These are phyloP conservation scores for Engraulis encrasicolus DNA, from an alignment of 2,113 vertebrate genomes.

Conservation along the genomic window DNA sequence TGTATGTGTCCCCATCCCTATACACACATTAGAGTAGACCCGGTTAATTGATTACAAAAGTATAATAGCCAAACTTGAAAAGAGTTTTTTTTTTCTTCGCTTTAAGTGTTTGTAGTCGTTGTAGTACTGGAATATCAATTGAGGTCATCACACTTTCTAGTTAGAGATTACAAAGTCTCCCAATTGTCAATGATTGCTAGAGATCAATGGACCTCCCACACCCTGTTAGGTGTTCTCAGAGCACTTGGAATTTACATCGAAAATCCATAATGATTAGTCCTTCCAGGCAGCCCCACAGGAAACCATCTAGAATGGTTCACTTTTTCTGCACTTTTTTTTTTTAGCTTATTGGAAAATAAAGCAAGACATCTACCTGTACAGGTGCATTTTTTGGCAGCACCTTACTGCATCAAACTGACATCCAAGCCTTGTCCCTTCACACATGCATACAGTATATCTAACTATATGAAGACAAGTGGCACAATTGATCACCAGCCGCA, in stretches of 20 bases:
- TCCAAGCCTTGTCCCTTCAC: constrained; percentile 63
- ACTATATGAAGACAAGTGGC: constrained; percentile 32
- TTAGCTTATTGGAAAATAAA: background rate
- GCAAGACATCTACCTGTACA: background rate
- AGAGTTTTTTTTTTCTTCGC: background rate
- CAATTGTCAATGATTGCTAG: background rate
- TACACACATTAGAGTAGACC: background rate
- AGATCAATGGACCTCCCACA: background rate
- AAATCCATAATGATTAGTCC: background rate
- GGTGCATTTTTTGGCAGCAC: background rate
- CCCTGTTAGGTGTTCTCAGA: background rate
- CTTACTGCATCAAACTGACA: constrained; percentile 79
- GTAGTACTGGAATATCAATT: background rate
- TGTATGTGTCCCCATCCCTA: background rate
- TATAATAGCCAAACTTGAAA: background rate
- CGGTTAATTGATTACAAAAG: background rate
- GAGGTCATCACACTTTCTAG: background rate
- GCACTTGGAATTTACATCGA: background rate
- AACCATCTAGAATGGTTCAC: background rate
- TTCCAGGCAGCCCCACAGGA: background rate
- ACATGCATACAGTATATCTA: constrained; percentile 5
- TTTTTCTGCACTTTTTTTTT: constrained; percentile 19
- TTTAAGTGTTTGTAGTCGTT: background rate
- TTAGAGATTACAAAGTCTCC: background rate
- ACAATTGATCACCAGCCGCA: constrained; percentile 25